These are phyloP conservation scores for Steatornis caripensis DNA, from an alignment of 2,113 vertebrate species.

Conservation along the genomic window DNA sequence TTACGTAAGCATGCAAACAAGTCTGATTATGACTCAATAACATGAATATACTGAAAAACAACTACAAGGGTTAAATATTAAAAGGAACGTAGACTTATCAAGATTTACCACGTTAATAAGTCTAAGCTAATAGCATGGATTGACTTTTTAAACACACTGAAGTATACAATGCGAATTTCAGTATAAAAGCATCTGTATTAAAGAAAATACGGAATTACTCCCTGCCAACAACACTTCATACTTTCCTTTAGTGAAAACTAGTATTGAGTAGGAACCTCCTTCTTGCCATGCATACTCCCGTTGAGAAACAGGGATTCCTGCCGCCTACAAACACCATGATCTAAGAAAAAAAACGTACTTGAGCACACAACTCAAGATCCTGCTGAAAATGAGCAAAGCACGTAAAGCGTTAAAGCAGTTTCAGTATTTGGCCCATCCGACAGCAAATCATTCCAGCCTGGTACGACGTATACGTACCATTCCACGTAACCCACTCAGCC, in stretches of 20 bases:
- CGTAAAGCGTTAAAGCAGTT: not conserved
- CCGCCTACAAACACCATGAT: constrained; percentile 4
- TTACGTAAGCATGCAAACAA: constrained; percentile 74
- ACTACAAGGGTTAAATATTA: constrained; percentile 62
- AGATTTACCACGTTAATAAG: constrained; percentile 11
- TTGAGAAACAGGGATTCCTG: constrained; percentile 37
- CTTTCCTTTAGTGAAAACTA: not conserved
- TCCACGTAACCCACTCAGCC: not conserved
- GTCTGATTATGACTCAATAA: constrained; percentile 56
- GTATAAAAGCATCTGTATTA: not conserved
- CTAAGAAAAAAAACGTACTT: not conserved
- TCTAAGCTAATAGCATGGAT: constrained; percentile 46
- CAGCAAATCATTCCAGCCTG: not conserved
- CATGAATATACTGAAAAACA: constrained; percentile 66
- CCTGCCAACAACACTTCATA: not conserved
- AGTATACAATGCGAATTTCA: not conserved
- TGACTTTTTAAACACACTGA: not conserved
- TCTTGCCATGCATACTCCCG: not conserved
- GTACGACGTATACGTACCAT: rapidly evolving
- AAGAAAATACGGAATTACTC: not conserved
- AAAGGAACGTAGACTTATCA: constrained; percentile 55
- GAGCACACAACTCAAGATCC: not conserved
- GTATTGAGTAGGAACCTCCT: not conserved
- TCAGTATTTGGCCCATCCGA: not conserved
- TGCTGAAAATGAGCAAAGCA: not conserved